Evolutionary conservation across 92 coral and sea anemone genomes (phyloP), one percentile per base, ranked within the genome.

Genomic region (Palythoa grandiflora): DNA sequence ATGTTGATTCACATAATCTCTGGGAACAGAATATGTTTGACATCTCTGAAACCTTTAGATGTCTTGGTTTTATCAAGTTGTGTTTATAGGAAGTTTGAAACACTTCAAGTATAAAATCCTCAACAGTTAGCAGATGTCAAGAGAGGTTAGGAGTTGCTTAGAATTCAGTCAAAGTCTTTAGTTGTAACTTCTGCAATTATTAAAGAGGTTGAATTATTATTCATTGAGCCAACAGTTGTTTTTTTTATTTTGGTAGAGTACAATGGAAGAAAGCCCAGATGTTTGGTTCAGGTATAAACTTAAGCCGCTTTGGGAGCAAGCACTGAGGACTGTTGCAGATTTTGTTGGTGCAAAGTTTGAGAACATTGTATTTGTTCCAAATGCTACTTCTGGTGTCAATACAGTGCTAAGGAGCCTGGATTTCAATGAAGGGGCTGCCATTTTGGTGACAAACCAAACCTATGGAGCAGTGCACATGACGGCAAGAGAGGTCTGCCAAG

Each of bases 401-500:
- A 38, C 91, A 78, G 92, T 94, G 36, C 70, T 94, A 44, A 79
- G 78, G 68, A 77, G 94, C 61, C 66, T 94, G 21, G 90, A 91
- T 57, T 53, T 94, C 37, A 57, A 60, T 35, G 94, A 94, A 87
- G 98, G 94, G 9, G 91, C 91, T 47, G 92, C 91, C 48, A 80
- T 94, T 39, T 84, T 94, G 16, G 91, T 93, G 53, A 91, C 94
- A 20, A 93, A 93, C 74, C 96, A 93, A 68, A 94, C 98, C 53
- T 94, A 94, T 73, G 96, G 96, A 3, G 93, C 96, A 6, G 73
- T 94, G n/a, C 93, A 89, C 70, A 93, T 86, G 81, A 85, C 93
- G 10, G 94, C 96, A 2, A 95, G 90, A 36, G 96, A 94, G 39
- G 77, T 93, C 80, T 93, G 98, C 77, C 89, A 85, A 70, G 70